Conservation (phyloP, 1,140 invertebrate species). For the Anthonomus grandis region DNA sequence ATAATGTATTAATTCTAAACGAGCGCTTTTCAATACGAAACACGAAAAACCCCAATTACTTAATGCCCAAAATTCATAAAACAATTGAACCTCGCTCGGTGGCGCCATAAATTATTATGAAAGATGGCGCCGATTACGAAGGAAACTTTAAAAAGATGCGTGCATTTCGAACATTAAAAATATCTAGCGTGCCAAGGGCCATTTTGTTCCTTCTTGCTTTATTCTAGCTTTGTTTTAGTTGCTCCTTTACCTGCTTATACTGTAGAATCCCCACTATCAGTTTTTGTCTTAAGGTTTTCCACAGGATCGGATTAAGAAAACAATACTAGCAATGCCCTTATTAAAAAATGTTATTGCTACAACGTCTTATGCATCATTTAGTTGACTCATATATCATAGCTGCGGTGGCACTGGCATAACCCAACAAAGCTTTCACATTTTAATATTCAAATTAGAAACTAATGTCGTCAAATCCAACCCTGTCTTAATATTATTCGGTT, state of each 20-base stretch:
- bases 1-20: too few species aligned
- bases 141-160: conserved; percentile 27
- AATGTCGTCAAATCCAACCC: neutral
- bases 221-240: conserved; percentile 25
- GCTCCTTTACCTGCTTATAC: conserved; percentile 15
- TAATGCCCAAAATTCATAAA: conserved; percentile 32
- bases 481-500: conserved; percentile 7
- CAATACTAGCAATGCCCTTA: neutral
- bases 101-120: conserved; percentile 26
- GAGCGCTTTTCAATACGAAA: too few species aligned
- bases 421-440: neutral
- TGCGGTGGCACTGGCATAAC: too few species aligned
- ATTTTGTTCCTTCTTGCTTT: conserved; percentile 25
- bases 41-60: conserved; percentile 30
- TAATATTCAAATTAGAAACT: neutral
- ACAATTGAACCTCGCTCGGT: conserved; percentile 23
- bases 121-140: conserved; percentile 27
- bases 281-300: conserved; percentile 20
- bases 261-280: conserved; percentile 20
- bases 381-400: neutral
- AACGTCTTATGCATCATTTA: neutral
- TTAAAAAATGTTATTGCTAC: neutral
- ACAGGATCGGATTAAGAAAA: conserved; percentile 6
- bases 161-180: conserved; percentile 29
- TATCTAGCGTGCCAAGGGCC: conserved; percentile 23